Conservation (phyloP, 92 coral and sea anemone species). For the Scolanthus callimorphus region DNA sequence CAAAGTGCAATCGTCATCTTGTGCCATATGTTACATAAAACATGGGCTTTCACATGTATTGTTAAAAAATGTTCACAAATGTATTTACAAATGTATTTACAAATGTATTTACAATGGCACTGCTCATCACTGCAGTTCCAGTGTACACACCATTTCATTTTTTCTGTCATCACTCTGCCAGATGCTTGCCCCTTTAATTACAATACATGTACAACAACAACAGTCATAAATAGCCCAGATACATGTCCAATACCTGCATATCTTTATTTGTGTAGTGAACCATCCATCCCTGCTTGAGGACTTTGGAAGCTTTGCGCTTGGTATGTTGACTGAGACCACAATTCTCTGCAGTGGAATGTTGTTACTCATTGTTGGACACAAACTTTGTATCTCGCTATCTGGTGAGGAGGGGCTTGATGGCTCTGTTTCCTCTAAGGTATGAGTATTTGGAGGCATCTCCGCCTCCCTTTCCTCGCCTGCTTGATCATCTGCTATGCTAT, state of each 20-base stretch:
- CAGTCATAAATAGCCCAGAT: too few relatives aligned
- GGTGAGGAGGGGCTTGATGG: conserved; percentile 61
- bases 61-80: too few relatives aligned
- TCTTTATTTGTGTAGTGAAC: conserved; percentile 97
- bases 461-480: conserved; percentile 58
- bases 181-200: too few relatives aligned
- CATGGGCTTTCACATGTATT: too few relatives aligned
- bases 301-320: conserved; percentile 92
- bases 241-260: conserved; percentile 80
- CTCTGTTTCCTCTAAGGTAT: conserved; percentile 57
- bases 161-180: too few relatives aligned
- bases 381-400: conserved; percentile 50
- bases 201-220: too few relatives aligned
- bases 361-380: conserved; percentile 74
- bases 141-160: too few relatives aligned
- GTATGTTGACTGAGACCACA: conserved; percentile 96
- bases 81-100: too few relatives aligned
- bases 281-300: conserved; percentile 98
- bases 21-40: too few relatives aligned
- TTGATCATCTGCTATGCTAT: conserved; percentile 52
- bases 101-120: too few relatives aligned
- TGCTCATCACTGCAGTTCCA: too few relatives aligned
- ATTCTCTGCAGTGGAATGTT: conserved; percentile 93
- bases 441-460: conserved; percentile 68
- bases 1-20: too few relatives aligned